Conservation (phyloP, 2,888 invertebrate genomes). For the Drosophila kuntzei region DNA sequence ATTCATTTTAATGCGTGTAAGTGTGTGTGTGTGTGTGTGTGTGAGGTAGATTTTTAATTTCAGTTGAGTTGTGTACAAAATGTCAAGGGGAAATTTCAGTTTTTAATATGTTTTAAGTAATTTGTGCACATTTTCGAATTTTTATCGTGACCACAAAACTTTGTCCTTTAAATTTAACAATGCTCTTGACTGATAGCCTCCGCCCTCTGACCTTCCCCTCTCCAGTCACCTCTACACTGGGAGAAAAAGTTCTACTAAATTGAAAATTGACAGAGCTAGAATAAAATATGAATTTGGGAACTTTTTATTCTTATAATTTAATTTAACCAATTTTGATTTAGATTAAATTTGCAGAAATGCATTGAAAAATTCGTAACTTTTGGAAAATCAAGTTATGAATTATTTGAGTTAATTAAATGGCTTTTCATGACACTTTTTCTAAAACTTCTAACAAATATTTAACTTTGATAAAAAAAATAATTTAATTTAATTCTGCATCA, state of each 20-base stretch:
- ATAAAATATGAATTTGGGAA: neutral
- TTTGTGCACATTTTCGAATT: conserved; percentile 75
- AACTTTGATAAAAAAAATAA: too few species aligned
- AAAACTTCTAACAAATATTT: too few species aligned
- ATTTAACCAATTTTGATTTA: too few species aligned
- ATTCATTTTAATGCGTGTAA: conserved; percentile 31
- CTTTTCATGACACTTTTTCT: too few species aligned
- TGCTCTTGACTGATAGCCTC: conserved; percentile 39
- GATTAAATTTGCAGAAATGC: too few species aligned
- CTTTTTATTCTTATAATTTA: too few species aligned
- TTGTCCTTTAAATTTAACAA: conserved; percentile 63
- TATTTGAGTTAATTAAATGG: too few species aligned
- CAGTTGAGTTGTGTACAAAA: conserved; percentile 54
- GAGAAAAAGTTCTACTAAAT: neutral
- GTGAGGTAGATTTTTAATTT: conserved; percentile 55
- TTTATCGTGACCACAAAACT: conserved; percentile 74
- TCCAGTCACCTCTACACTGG: neutral
- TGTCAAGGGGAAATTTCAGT: conserved; percentile 27
- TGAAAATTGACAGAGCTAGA: neutral
- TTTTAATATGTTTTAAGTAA: conserved; percentile 76
- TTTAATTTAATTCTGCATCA: too few species aligned
- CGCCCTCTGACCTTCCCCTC: neutral
- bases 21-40: neutral
- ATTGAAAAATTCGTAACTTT: too few species aligned
- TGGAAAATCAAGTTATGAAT: too few species aligned